phyloP scores from a whole-genome alignment of 2,113 vertebrate genomes.

The Egretta garzetta region DNA sequence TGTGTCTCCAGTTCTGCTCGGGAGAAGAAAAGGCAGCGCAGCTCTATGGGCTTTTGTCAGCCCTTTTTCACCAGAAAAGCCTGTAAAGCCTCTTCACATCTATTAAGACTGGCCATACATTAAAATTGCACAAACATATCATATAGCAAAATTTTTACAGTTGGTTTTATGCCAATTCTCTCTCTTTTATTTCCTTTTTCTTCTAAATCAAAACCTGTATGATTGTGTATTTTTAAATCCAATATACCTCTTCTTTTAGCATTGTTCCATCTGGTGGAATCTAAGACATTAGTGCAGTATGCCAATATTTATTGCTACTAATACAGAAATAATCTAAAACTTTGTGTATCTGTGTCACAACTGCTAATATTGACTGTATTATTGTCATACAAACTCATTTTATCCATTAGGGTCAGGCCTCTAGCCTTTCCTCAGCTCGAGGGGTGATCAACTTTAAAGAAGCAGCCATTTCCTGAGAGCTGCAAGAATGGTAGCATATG shows the following conservation, averaged over 20 bases:
- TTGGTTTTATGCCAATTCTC: not conserved
- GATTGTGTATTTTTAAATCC: not conserved
- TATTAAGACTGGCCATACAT: not conserved
- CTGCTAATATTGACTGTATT: not conserved
- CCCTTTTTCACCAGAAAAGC: not conserved
- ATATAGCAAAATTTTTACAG: not conserved
- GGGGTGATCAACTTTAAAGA: not conserved
- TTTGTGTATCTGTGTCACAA: not conserved
- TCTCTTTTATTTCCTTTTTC: not conserved
- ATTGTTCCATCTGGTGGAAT: not conserved
- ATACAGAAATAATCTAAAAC: not conserved
- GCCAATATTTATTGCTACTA: not conserved
- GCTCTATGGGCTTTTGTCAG: not conserved
- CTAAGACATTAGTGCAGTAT: not conserved
- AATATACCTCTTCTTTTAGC: not conserved
- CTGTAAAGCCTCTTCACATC: not conserved
- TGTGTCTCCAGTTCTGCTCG: not conserved
- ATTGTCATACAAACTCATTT: not conserved
- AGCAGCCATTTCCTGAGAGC: not conserved
- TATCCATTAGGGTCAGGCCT: not conserved
- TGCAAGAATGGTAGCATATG: not conserved
- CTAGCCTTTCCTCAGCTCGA: not conserved
- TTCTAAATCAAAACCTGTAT: not conserved
- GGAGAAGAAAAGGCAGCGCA: not conserved
- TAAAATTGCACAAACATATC: not conserved